Evolutionary conservation across 2,113 vertebrate species (phyloP), one percentile per base, ranked within the genome.

Genomic region (Agapornis roseicollis): DNA sequence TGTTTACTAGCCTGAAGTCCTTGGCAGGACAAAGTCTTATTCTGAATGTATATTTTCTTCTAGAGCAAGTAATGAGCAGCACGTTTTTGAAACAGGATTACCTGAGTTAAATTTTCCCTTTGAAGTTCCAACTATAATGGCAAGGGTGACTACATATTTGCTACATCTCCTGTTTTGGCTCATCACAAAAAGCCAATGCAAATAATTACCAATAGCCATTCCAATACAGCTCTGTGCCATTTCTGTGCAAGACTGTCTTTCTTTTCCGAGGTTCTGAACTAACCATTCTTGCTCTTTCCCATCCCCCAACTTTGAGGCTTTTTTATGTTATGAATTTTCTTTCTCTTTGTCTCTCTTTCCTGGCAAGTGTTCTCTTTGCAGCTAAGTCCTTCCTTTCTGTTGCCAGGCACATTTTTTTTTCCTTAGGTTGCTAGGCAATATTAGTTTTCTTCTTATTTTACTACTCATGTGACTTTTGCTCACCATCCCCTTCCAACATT

Each of bases 391-490:
- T 94, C 90, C 68, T 96, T 94, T 93, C 85, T 88, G 94, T 96
- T 96, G 88, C 80, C 85, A 96, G 69, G 93, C 53, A 85, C 52
- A 9, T 10, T 39, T 85, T 96, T 65, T 80, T 85, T 11, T 5
- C 2, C 6, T 69, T 74, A 85, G 44, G 94, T 96, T 97, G 93
- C 96, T 96, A 96, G 52, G 90, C 94, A 89, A 70, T 94, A 80
- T 89, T 89, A 93, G 56, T 82, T 92, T 90, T 93, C 61, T 90
- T 91, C 90, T 96, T 91, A 83, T 89, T 96, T 94, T 95, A 69
- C 83, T 88, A 42, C 73, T 93, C 95, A 96, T 90, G 83, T 96
- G 94, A 96, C 82, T 96, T 93, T 49, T 90, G 82, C 77, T 96
- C 77, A 92, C 94, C 37, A 79, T 76, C 50, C 52, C 20, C 58